Base-by-base conservation (phyloP, 1,140 invertebrate genomes). In the Araneus ventricosus region DNA sequence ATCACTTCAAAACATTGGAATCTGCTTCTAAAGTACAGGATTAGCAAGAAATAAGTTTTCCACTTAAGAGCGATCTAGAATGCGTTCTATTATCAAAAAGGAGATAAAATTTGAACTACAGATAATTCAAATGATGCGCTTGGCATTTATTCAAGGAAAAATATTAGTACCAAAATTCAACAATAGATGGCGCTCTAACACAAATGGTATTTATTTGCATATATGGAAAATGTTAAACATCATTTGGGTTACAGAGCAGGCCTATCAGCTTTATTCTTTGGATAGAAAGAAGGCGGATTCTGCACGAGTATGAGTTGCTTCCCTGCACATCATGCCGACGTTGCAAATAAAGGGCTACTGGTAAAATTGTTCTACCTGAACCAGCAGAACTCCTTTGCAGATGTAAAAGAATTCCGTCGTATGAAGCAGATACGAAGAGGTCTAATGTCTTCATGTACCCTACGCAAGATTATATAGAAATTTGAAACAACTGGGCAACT, bases 401-500 rank as follows among this genome's bases (percentile, higher is more conserved):
- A 17, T 61, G 59, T 20, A 61, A 61, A 61, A 61, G 59, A 61
- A 61, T 61, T 61, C 59, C 24, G 1, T n/a, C 24, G 22, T 5
- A 24, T 61, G 59, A 61, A 61, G 24, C 6, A 20, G 59, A n/a
- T 61, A 5, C 24, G n/a, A n/a, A n/a, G n/a, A n/a, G 24, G 0
- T 5, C 5, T 4, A n/a, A n/a, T 61, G 59, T 61, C 59, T 61
- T 20, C 24, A 61, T 0, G 59, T 24, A 2, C 24, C 24, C 2
- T 61, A 61, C 24, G 20, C 5, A 61, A n/a, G 59, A 61, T n/a
- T 17, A n/a, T 61, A 61, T 7, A 61, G 24, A 61, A n/a, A 30
- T n/a, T n/a, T n/a, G n/a, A n/a, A n/a, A n/a, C 41, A 7, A 85
- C 82, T 85, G 34, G 82, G 39, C 30, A n/a, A 85, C 45, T 57